phyloP scores from a whole-genome alignment of 2,797 vertebrate genomes.

The Rhynchotus rufescens region DNA sequence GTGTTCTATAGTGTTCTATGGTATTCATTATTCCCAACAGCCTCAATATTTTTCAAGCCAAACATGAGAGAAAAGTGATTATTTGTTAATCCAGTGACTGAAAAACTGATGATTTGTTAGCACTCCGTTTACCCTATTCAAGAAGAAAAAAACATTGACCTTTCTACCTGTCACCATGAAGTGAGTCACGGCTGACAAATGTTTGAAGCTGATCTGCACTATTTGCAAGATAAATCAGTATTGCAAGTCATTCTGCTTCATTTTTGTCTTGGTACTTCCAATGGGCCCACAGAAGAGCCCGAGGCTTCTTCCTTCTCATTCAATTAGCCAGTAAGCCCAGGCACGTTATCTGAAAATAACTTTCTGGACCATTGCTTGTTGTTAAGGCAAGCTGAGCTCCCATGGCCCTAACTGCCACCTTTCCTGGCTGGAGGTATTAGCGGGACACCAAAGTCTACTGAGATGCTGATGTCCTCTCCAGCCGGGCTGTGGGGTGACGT shows the following conservation, averaged over 20 bases:
- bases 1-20: background rate
- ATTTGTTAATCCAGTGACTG: background rate
- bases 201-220: background rate
- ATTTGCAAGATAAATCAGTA: slow-evolving; percentile 21
- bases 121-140: background rate
- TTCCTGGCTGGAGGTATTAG: background rate
- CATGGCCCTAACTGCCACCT: background rate
- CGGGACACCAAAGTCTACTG: background rate
- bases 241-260: background rate
- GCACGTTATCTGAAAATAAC: background rate
- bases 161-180: slow-evolving; percentile 14
- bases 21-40: background rate
- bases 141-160: slow-evolving; percentile 20
- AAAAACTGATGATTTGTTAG: slow-evolving; percentile 23
- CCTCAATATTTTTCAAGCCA: background rate
- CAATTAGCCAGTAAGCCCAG: background rate
- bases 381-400: background rate
- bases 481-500: background rate
- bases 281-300: background rate
- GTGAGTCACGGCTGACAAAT: slow-evolving; percentile 16
- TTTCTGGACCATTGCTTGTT: background rate
- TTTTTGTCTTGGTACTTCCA: background rate
- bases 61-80: background rate
- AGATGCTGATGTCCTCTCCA: background rate
- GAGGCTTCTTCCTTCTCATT: slow-evolving; percentile 12